Base-by-base conservation (phyloP, 2,113 vertebrate genomes). In the Pollimyrus isidori region DNA sequence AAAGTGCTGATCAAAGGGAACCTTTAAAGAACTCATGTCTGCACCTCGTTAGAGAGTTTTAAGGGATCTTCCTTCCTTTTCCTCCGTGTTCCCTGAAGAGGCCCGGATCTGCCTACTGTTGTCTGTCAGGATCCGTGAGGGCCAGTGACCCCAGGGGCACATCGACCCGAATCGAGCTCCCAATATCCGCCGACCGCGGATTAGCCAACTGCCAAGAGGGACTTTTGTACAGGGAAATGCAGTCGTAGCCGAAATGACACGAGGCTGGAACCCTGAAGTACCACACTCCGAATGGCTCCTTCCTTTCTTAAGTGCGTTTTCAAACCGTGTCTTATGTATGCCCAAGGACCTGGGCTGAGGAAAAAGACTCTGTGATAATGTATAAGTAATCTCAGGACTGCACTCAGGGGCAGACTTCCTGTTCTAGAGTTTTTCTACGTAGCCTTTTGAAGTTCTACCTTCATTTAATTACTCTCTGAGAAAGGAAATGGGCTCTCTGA, bases 381-480 rank as follows among this genome's bases (percentile, higher is more conserved):
- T 87, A 62, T n/a, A 39, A 76, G 73, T n/a, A 58, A 92, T 93
- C 95, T 95, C 94, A 94, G 94, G 94, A 94, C 93, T 89, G 84
- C 62, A 89, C 91, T 90, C 91, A 91, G 91, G 89, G 88, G 90
- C 87, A 91, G 90, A 92, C 91, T 92, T 94, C 87, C 87, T 92
- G 89, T 93, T 92, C 91, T 88, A 17, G 56, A 82, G 85, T 10
- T 85, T 86, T 26, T 91, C 88, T 87, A 85, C 88, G 86, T 89
- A 90, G 87, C 86, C 39, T 84, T 56, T 52, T 80, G 49, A 89
- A 80, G 88, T 82, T 69, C 46, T 86, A 87, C 82, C 89, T 89
- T 87, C 84, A 84, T 58, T 80, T 87, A 85, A 86, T 87, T 89
- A 86, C 52, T 86, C 39, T 89, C 82, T 23, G 73, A 88, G 26